Base-by-base conservation (phyloP, 2,888 invertebrate species). In the Peribatodes rhomboidaria region DNA sequence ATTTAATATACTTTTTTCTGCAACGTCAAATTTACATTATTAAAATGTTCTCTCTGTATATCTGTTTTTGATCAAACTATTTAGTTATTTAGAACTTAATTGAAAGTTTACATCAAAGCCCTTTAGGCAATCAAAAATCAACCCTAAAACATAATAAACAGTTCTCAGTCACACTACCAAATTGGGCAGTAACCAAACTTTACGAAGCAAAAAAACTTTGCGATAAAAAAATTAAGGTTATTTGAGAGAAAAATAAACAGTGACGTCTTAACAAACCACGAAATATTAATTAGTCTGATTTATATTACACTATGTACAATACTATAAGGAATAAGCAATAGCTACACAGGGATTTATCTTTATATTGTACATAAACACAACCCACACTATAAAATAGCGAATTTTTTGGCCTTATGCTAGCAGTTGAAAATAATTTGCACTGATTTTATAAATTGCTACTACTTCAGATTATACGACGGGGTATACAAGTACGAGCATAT, bases 341-440 rank as follows among this genome's bases (percentile, higher is more conserved):
- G 75, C 89, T 91, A 90, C 87, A 82, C 83, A 82, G 85, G 87
- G 82, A 87, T 85, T 88, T 85, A 84, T 79, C 85, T 47, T 86
- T 90, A 88, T 89, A 91, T 87, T 83, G 82, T 90, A 92, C 88
- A 90, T 89, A 90, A 65, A 92, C 92, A 93, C 92, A 93, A 93
- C 92, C 92, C 90, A 90, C 89, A 87, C 91, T 92, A 92, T 89
- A 85, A 87, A 89, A 88, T 91, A 91, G 88, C 87, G 82, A 88
- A 77, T 78, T 75, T 77, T 76, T 73, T 55, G 33, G 44, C 14
- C 11, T 18, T 37, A 31, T 42, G 27, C 46, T 61, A 56, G 52
- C 52, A 20, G 20, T 47, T 46, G 55, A 8, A 8, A 49, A 52
- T 33, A 31, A 31, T 13, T 13, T 22, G 2, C 27, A 22, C 22